Evolutionary conservation across 2,888 invertebrate genomes (phyloP).

Genomic region (Zhuqinia jingwanae): DNA sequence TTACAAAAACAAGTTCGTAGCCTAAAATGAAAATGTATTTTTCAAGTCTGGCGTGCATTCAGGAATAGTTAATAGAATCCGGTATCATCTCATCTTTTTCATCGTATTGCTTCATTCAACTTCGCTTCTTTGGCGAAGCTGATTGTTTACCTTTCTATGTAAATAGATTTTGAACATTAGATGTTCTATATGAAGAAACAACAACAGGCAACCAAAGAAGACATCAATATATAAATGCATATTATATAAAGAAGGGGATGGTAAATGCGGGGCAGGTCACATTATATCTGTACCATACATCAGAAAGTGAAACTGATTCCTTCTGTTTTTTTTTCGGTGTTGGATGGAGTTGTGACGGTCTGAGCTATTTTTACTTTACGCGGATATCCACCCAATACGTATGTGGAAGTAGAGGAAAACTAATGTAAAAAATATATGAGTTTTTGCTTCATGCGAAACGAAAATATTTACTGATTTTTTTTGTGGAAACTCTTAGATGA

Average conservation of each 20-base stretch:
- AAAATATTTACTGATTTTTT: no score
- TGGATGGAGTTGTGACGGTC: not conserved
- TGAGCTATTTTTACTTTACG: slow-evolving; percentile 53
- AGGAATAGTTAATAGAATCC: slow-evolving; percentile 42
- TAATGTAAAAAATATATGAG: not conserved
- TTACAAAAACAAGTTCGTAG: slow-evolving; percentile 28
- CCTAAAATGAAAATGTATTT: slow-evolving; percentile 9
- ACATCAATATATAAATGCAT: not conserved
- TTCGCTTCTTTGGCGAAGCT: not conserved
- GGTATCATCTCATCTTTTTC: slow-evolving; percentile 35
- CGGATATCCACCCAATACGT: slow-evolving; percentile 32
- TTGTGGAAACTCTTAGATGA: no score
- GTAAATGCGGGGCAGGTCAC: slow-evolving; percentile 10
- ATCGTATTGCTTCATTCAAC: slow-evolving; percentile 42
- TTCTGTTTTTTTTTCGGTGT: not conserved
- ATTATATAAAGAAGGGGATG: not conserved
- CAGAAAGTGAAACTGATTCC: slow-evolving; percentile 19
- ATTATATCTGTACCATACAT: no score
- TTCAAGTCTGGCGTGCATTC: slow-evolving; percentile 31
- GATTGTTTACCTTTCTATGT: slow-evolving; percentile 46
- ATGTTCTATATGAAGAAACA: not conserved
- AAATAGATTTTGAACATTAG: not conserved
- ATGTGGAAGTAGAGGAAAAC: not conserved
- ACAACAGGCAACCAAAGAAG: not conserved
- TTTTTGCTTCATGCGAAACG: no score